Conservation (phyloP, 2,797 vertebrate species). For the Semaprochilodus insignis region DNA sequence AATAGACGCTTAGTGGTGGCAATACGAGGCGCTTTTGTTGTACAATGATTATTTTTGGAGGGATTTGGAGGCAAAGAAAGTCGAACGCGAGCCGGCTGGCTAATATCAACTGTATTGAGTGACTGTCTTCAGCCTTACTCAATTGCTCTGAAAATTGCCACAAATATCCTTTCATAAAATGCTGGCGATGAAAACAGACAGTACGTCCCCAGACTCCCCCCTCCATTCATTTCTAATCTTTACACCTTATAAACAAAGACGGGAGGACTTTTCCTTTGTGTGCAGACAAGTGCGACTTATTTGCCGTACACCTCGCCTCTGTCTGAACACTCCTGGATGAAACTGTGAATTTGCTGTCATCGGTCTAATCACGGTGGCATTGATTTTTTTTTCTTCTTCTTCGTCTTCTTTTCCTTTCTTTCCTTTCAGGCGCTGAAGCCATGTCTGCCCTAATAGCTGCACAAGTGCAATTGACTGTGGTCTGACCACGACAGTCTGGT, state of each 20-base stretch:
- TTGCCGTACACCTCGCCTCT: constrained; percentile 72
- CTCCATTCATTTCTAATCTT: constrained; percentile 59
- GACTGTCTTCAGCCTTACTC: constrained; percentile 4
- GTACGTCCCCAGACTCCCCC: constrained; percentile 28
- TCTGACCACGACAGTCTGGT: constrained; percentile 89
- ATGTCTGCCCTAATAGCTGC: constrained; percentile 85
- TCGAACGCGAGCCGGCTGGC: constrained; percentile 23
- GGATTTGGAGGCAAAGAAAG: background rate
- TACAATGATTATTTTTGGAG: constrained; percentile 13
- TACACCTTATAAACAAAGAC: constrained; percentile 68
- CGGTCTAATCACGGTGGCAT: constrained; percentile 91
- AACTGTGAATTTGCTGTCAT: constrained; percentile 92
- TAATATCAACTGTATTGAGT: constrained; percentile 33
- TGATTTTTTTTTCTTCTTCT: constrained; percentile 77
- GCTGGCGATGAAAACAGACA: constrained; percentile 41
- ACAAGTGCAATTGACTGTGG: constrained; percentile 87
- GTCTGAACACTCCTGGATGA: constrained; percentile 85
- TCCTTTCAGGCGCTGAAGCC: constrained; percentile 82
- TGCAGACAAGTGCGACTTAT: constrained; percentile 68
- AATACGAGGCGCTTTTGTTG: background rate
- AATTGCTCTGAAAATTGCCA: constrained; percentile 47
- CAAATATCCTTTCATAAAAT: constrained; percentile 41
- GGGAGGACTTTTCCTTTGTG: constrained; percentile 65
- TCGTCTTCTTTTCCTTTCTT: constrained; percentile 1
- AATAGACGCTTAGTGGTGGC: background rate